Evolutionary conservation across 92 coral and sea anemone genomes (phyloP).

Genomic region (Zoanthus sociatus): DNA sequence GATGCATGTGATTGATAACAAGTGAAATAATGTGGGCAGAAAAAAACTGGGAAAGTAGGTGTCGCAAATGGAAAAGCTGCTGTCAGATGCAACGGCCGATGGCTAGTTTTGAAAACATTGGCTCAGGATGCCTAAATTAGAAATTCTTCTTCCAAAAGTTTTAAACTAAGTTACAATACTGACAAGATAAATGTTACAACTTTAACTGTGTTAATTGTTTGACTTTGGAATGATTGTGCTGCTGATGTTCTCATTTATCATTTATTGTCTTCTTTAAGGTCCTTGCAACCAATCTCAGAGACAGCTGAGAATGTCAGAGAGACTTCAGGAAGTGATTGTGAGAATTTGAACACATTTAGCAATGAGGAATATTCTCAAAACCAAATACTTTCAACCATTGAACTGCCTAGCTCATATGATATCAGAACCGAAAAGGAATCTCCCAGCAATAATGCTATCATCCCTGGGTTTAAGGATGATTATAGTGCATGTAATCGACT

Average conservation of each 20-base stretch:
- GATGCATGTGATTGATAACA: too few relatives aligned
- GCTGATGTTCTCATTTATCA: background rate
- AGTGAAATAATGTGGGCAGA: too few relatives aligned
- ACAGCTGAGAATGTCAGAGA: slow-evolving; percentile 76
- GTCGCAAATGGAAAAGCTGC: too few relatives aligned
- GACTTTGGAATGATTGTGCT: too few relatives aligned
- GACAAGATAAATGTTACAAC: too few relatives aligned
- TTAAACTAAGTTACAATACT: too few relatives aligned
- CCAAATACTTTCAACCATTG: background rate
- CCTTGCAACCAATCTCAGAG: slow-evolving; percentile 85
- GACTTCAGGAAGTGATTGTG: slow-evolving; percentile 48
- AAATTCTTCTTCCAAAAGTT: too few relatives aligned
- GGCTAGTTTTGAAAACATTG: too few relatives aligned
- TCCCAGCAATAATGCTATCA: background rate
- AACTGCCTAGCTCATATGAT: background rate
- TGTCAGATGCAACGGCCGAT: too few relatives aligned
- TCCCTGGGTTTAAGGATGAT: slow-evolving; percentile 56
- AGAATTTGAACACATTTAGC: background rate
- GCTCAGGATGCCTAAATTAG: too few relatives aligned
- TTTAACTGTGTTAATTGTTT: too few relatives aligned
- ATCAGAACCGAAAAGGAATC: background rate
- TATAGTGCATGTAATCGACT: slow-evolving; percentile 87
- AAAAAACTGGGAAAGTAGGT: too few relatives aligned
- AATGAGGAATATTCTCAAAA: background rate
- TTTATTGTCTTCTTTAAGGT: slow-evolving; percentile 48